phyloP scores from a whole-genome alignment of 2,113 vertebrate genomes.

The Semnornis frantzii region DNA sequence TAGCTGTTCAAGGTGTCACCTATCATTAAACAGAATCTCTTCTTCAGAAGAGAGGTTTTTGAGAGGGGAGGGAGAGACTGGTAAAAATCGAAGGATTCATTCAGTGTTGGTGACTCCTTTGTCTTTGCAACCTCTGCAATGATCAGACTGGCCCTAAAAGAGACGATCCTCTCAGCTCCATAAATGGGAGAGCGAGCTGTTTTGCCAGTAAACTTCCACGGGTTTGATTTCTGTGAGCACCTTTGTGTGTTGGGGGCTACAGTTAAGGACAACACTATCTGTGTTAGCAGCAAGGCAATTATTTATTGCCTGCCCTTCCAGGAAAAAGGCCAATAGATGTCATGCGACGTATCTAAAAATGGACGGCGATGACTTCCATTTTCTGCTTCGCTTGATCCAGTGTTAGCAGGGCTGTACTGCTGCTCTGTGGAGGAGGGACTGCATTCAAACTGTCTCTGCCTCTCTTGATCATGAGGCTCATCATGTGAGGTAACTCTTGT shows the following conservation, averaged over 20 bases:
- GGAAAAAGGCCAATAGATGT: conserved; percentile 33
- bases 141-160: not conserved
- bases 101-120: not conserved
- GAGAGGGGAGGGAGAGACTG: not conserved
- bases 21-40: not conserved
- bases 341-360: not conserved
- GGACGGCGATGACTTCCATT: not conserved
- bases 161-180: not conserved
- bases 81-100: not conserved
- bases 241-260: not conserved
- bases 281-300: not conserved
- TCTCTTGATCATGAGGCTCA: not conserved
- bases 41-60: not conserved
- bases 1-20: not conserved
- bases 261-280: not conserved
- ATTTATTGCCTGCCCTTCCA: conserved; percentile 3
- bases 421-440: conserved; percentile 11
- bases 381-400: not conserved
- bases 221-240: not conserved
- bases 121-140: not conserved
- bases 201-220: not conserved
- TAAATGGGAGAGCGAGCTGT: not conserved
- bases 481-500: not conserved
- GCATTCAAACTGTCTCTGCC: not conserved
- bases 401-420: not conserved